phyloP scores from a whole-genome alignment of 2,888 invertebrate genomes.

The Protonemura montana region DNA sequence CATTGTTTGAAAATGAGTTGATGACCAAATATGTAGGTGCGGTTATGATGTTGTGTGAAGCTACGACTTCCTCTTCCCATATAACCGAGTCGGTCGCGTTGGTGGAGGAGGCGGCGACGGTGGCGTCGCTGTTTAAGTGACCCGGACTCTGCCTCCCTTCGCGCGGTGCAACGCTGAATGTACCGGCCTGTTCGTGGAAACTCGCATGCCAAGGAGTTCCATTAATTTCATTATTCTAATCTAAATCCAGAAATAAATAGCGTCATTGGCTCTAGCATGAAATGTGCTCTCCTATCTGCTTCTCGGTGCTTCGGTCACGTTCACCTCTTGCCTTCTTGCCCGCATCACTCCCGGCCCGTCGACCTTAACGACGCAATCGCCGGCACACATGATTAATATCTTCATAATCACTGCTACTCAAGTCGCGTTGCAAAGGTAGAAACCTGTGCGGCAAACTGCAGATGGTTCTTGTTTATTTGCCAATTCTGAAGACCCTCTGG shows the following conservation, averaged over 20 bases:
- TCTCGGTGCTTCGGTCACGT: neutral
- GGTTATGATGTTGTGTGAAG: conserved; percentile 35
- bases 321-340: neutral
- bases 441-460: too few species aligned
- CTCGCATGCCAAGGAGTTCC: neutral
- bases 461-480: neutral
- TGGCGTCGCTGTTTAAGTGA: neutral
- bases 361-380: neutral
- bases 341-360: neutral
- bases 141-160: neutral
- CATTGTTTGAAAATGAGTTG: conserved; percentile 34
- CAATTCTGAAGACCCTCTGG: neutral
- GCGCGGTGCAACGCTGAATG: neutral
- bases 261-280: neutral
- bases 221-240: neutral
- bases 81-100: neutral
- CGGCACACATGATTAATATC: neutral
- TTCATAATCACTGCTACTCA: neutral
- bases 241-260: neutral
- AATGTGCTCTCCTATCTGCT: neutral
- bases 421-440: neutral
- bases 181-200: neutral
- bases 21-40: conserved; percentile 32
- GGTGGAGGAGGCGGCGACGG: conserved; percentile 12
- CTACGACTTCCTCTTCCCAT: conserved; percentile 35